A percentile compares a stretch with the other conserved stretches of the same genome.
phyloP scores from a whole-genome alignment of 2,113 vertebrate species.

The Hypanus sabinus region DNA sequence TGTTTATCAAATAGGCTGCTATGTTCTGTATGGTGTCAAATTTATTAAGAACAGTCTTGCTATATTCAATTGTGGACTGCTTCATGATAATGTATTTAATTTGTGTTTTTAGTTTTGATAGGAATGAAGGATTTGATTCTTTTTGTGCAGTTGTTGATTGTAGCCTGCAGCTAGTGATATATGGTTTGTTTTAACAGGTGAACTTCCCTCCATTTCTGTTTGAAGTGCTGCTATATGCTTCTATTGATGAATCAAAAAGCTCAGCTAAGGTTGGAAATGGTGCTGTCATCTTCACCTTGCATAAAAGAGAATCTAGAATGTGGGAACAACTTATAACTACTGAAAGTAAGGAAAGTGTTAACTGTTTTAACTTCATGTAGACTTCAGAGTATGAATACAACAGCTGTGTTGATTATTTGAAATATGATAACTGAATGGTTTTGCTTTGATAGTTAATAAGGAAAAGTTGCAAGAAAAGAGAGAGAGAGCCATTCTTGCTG shows the following conservation, averaged over 20 bases:
- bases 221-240: slow-evolving; percentile 70
- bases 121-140: not conserved
- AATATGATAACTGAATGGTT: not conserved
- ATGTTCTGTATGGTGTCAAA: no score
- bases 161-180: not conserved
- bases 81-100: not conserved
- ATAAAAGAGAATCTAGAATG: slow-evolving; percentile 60
- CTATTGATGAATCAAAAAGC: slow-evolving; percentile 72
- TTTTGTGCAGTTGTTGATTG: not conserved
- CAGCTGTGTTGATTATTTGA: not conserved
- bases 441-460: slow-evolving; percentile 62
- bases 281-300: slow-evolving; percentile 65
- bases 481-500: slow-evolving; percentile 64
- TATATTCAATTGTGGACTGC: no score
- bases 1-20: no score
- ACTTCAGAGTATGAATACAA: no score
- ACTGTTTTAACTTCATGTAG: not conserved
- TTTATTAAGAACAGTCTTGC: no score
- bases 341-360: slow-evolving; percentile 52
- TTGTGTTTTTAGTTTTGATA: not conserved
- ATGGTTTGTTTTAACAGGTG: slow-evolving; percentile 57
- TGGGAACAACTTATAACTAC: slow-evolving; percentile 69
- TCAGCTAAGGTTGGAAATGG: slow-evolving; percentile 74
- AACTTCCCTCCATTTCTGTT: slow-evolving; percentile 80
- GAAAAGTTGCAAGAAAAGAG: slow-evolving; percentile 62